Conservation (phyloP, 2,113 vertebrate genomes). For the Tychaedon coryphoeus region DNA sequence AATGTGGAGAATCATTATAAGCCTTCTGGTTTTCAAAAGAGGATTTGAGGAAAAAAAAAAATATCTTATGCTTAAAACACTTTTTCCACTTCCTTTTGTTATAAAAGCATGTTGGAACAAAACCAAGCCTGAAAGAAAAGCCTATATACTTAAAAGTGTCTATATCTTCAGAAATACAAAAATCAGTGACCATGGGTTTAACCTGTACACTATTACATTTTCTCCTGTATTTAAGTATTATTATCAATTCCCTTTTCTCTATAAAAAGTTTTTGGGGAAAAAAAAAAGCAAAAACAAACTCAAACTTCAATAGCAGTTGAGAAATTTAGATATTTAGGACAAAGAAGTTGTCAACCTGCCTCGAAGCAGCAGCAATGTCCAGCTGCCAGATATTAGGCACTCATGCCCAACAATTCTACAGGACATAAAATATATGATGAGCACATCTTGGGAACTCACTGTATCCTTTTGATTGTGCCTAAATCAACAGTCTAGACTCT, state of each 20-base stretch:
- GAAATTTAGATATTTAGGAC: neutral
- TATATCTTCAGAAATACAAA: neutral
- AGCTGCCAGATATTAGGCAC: neutral
- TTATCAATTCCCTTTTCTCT: neutral
- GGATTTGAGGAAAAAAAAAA: neutral
- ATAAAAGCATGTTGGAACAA: neutral
- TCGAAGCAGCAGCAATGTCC: neutral
- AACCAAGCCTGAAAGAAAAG: neutral
- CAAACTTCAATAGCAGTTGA: neutral
- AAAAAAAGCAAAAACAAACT: neutral
- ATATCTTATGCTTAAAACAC: neutral
- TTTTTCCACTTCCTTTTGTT: neutral
- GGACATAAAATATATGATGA: accelerated
- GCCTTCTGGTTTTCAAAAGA: neutral
- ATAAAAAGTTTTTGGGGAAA: neutral
- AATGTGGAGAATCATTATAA: neutral
- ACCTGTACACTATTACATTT: neutral
- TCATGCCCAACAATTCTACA: neutral
- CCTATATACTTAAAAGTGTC: neutral
- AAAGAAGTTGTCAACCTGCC: neutral
- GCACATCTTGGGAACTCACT: neutral
- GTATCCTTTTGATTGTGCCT: neutral
- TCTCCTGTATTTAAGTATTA: neutral
- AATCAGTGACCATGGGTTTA: neutral
- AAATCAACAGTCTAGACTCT: neutral